Evolutionary conservation across 2,797 vertebrate species (phyloP).

Genomic region (Parotocinclus haroldoi): DNA sequence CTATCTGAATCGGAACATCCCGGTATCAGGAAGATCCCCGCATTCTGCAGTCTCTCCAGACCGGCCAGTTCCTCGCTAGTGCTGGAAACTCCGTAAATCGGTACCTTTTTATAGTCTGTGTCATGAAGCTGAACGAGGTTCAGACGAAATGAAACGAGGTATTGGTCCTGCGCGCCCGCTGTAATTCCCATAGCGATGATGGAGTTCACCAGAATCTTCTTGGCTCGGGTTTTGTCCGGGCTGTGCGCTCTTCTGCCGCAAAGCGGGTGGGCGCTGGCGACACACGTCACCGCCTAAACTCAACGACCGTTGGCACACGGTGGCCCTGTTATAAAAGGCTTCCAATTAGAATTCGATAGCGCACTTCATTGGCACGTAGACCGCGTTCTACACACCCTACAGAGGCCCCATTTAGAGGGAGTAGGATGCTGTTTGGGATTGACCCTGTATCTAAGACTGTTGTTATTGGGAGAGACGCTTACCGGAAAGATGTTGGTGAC

Average conservation of each 20-base stretch:
- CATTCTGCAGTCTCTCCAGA: slow-evolving; percentile 35
- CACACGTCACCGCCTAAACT: slow-evolving; percentile 47
- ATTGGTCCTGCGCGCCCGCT: slow-evolving; percentile 47
- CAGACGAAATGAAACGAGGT: slow-evolving; percentile 47
- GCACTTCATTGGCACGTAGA: not conserved
- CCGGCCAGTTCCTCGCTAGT: slow-evolving; percentile 40
- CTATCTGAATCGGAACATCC: slow-evolving; percentile 57
- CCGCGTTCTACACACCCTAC: too few relatives aligned
- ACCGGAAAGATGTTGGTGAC: slow-evolving; percentile 34
- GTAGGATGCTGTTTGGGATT: not conserved
- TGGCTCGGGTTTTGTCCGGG: slow-evolving; percentile 55
- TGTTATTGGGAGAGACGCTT: slow-evolving; percentile 15
- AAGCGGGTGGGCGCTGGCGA: slow-evolving; percentile 45
- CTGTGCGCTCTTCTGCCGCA: slow-evolving; percentile 51
- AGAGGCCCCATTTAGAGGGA: not conserved
- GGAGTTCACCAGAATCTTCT: slow-evolving; percentile 46
- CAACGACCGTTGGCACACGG: slow-evolving; percentile 9
- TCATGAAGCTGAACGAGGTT: slow-evolving; percentile 53
- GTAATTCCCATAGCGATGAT: slow-evolving; percentile 69
- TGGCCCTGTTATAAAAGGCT: not conserved
- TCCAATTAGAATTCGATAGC: not conserved
- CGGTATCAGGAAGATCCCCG: slow-evolving; percentile 44
- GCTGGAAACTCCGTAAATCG: slow-evolving; percentile 29
- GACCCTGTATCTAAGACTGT: not conserved
- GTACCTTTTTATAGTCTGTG: slow-evolving; percentile 57